phyloP scores from a whole-genome alignment of 2,888 invertebrate species.

The Eilema sororculum region DNA sequence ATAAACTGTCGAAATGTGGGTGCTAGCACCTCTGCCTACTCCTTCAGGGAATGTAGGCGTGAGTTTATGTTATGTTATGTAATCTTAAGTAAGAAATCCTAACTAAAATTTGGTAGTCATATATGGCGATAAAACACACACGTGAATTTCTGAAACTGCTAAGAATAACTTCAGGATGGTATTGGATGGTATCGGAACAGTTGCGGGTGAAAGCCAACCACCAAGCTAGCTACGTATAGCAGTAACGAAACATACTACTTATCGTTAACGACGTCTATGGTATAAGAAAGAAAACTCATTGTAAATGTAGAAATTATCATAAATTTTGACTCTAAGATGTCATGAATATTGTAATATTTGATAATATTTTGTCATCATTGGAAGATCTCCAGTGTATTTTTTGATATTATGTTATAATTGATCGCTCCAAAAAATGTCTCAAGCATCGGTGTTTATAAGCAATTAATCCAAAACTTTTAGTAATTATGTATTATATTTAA shows the following conservation, averaged over 20 bases:
- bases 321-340: neutral
- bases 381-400: conserved; percentile 5
- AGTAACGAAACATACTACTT: neutral
- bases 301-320: neutral
- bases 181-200: too few species aligned
- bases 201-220: too few species aligned
- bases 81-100: too few species aligned
- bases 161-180: too few species aligned
- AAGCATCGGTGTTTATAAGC: conserved; percentile 11
- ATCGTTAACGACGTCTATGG: neutral
- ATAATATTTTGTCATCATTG: neutral
- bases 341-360: neutral
- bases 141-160: too few species aligned
- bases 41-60: too few species aligned
- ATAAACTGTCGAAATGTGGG: too few species aligned
- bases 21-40: too few species aligned
- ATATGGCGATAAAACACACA: too few species aligned
- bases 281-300: neutral
- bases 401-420: conserved; percentile 1
- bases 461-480: conserved; percentile 11
- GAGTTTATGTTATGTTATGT: too few species aligned
- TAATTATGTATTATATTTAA: conserved; percentile 20
- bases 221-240: too few species aligned
- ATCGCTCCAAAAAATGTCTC: conserved; percentile 16
- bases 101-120: too few species aligned